Base-by-base conservation (phyloP, 2,113 vertebrate genomes). In the Synodontis membranacea region DNA sequence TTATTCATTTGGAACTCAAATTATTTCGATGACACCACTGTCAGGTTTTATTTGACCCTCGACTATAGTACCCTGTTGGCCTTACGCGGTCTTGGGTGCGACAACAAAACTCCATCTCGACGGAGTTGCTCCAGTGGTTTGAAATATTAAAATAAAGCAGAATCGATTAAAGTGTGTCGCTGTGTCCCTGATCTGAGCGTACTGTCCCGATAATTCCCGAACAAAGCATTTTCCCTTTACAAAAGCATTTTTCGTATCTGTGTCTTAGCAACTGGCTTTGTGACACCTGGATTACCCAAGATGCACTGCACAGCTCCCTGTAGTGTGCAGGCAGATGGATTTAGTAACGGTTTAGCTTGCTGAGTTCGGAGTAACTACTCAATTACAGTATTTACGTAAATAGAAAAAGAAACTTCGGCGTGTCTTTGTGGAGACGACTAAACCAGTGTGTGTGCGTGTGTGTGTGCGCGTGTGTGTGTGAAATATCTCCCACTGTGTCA, bases 241-340 rank as follows among this genome's bases (percentile, higher is more conserved):
- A 44, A 72, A 72, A 42, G 68, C 68, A 72, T 72, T 72, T 72
- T 72, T 25, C 70, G 4, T 28, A 44, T 42, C 21, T 74, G 70
- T 44, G 70, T 74, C 70, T 46, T 74, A 46, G 70, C 42, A 74
- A 74, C 70, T 46, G 70, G 70, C 39, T 74, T 74, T 46, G 23
- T 44, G 4, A 74, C 23, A 74, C 39, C 70, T 46, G 39, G 70
- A 74, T 74, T 74, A 74, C 70, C 70, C 70, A 74, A 28, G 42
- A 74, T 46, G 23, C 70, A 74, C 14, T 74, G 39, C 70, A 28
- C 39, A 28, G 23, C 70, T 74, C 39, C 39, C 42, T 74, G 21
- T 74, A 46, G 70, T 44, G 39, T 74, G 70, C 5, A 28, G 4
- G 37, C 21, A 44, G 70, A 44, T 14, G 39, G 37, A 44, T 72